These are phyloP conservation scores for Odocoileus hemionus DNA, from an alignment of 2,113 vertebrate species.

Conservation along the genomic window DNA sequence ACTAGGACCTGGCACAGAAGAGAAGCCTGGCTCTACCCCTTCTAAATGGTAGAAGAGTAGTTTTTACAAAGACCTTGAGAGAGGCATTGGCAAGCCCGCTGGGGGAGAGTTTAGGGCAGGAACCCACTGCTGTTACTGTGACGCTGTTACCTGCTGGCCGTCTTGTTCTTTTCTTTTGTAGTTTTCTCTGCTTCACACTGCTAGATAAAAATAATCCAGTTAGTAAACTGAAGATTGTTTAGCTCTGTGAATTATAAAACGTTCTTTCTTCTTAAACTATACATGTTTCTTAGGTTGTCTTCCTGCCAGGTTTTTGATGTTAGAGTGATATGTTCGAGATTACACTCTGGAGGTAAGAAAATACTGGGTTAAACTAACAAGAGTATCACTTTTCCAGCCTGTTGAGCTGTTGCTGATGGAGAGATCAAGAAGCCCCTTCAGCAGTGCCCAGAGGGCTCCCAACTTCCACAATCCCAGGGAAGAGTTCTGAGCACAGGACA, in stretches of 20 bases:
- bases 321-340: neutral
- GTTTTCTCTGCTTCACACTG: slow-evolving; percentile 49
- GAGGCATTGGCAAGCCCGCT: neutral
- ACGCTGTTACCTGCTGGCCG: slow-evolving; percentile 68
- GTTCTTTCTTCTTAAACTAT: neutral
- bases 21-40: neutral
- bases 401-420: neutral
- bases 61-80: neutral
- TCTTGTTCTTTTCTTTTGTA: slow-evolving; percentile 22
- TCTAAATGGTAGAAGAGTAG: neutral
- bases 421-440: neutral
- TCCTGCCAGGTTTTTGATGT: neutral
- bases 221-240: neutral
- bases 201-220: slow-evolving; percentile 36
- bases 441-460: neutral
- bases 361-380: neutral
- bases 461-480: neutral
- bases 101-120: neutral
- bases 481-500: neutral
- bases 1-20: neutral
- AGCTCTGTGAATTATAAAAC: neutral
- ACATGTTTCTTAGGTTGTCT: neutral
- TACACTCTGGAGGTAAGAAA: neutral
- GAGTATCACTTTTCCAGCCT: neutral
- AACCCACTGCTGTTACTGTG: too few species aligned